Base-by-base conservation (phyloP, 2,113 vertebrate species). In the Catharus bicknelli region DNA sequence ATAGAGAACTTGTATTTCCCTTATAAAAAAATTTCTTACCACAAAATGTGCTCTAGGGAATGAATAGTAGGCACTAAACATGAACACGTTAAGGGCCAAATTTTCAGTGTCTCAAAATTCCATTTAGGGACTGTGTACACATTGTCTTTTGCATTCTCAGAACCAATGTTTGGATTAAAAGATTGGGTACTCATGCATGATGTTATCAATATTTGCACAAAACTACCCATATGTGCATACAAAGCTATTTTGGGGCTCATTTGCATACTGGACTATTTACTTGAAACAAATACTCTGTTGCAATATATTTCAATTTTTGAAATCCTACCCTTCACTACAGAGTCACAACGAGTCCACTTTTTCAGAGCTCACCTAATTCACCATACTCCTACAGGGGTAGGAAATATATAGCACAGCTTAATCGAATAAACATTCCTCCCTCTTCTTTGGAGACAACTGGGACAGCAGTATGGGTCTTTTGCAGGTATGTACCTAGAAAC, bases 121-220 rank as follows among this genome's bases (percentile, higher is more conserved):
- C 14, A 36, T 43, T 45, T 27, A 57, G 79, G 36, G 7, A 26
- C 61, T 72, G 13, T n/a, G 20, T 79, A 42, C 13, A 59, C 18
- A 43, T 7, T 27, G 32, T 47, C 9, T 86, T 92, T 79, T 78
- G 22, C 43, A 77, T 86, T 82, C 48, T 81, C 51, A 64, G 48
- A 82, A 93, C 16, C 5, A 67, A 26, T 53, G 47, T 88, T 90
- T 86, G 47, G 21, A 82, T 82, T 86, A 88, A 40, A 66, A 86
- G 40, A 64, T 55, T 76, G 48, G 34, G 26, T 57, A 83, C 84
- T 64, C 32, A 77, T 32, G 25, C 26, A 72, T 69, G 34, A 48
- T 5, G 2, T 23, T 70, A 59, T 30, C 69, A 70, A 61, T 91
- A 88, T 88, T 95, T 90, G 34, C 29, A 68, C 13, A 84, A 45